These are phyloP conservation scores for Oreochromis spilurus DNA, from an alignment of 2,113 vertebrate species.

Conservation along the genomic window DNA sequence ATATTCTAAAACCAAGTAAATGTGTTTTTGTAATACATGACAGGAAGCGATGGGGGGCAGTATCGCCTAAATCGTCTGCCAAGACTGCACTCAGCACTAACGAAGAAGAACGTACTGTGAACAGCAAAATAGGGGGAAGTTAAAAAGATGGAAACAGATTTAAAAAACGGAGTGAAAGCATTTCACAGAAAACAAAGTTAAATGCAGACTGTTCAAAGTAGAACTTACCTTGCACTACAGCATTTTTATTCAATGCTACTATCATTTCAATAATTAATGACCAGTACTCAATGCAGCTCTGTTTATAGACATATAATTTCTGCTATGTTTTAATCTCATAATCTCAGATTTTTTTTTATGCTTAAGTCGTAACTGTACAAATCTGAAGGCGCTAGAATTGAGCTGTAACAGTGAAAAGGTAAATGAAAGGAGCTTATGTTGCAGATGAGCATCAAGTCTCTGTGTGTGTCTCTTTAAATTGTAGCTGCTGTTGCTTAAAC, in stretches of 20 bases:
- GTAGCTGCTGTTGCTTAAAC: background rate
- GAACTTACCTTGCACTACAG: accelerated
- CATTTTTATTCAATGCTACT: background rate
- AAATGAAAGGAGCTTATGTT: background rate
- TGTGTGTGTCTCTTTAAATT: background rate
- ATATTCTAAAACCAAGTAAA: background rate
- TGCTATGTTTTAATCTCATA: background rate
- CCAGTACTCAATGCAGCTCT: background rate
- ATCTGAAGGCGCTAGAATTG: background rate
- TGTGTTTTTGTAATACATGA: background rate
- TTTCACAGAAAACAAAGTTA: background rate
- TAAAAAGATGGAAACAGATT: background rate
- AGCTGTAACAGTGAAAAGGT: background rate
- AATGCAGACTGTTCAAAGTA: background rate
- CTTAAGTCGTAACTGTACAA: background rate
- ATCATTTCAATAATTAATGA: background rate
- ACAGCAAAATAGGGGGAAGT: accelerated
- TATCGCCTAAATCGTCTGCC: accelerated
- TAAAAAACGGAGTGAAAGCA: background rate
- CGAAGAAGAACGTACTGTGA: background rate
- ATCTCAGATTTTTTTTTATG: background rate
- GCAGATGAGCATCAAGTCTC: background rate
- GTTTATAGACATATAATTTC: background rate
- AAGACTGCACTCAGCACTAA: background rate
- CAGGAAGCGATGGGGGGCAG: background rate